phyloP scores from a whole-genome alignment of 2,113 vertebrate genomes.

The Morone saxatilis region DNA sequence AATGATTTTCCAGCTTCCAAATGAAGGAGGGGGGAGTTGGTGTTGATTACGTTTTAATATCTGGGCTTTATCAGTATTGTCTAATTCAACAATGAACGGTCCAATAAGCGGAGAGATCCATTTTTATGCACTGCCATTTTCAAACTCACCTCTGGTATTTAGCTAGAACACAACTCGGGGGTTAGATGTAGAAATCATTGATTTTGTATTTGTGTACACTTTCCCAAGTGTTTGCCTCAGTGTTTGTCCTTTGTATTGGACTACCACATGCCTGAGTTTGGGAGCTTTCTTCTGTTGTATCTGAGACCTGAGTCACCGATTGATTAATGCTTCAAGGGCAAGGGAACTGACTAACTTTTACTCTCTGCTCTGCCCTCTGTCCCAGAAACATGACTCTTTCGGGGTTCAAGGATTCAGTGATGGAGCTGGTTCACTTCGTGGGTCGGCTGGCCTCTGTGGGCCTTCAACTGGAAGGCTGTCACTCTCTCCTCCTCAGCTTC shows the following conservation, averaged over 20 bases:
- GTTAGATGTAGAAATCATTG: constrained; percentile 18
- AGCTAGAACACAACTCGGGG: neutral
- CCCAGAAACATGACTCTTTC: constrained; percentile 89
- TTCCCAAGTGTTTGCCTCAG: constrained; percentile 13
- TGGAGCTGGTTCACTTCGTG: constrained; percentile 89
- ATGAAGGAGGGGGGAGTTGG: neutral
- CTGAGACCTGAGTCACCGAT: too few relatives aligned
- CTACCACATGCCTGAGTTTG: constrained; percentile 28
- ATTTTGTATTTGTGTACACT: constrained; percentile 12
- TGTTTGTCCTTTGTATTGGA: constrained; percentile 29
- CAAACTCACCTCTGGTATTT: constrained; percentile 31
- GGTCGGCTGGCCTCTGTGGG: constrained; percentile 86
- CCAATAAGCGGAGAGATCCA: constrained; percentile 19
- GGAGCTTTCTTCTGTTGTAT: neutral
- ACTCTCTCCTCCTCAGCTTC: constrained; percentile 88
- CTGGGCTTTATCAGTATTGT: constrained; percentile 2
- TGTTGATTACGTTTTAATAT: constrained; percentile 34
- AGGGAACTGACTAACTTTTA: neutral
- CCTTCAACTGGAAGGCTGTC: constrained; percentile 87
- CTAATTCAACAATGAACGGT: constrained; percentile 8
- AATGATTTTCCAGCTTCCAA: constrained; percentile 26
- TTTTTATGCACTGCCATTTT: constrained; percentile 36
- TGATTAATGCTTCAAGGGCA: too few relatives aligned
- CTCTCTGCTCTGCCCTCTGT: constrained; percentile 41
- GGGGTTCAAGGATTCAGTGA: constrained; percentile 84